Percentiles rank a stretch among this genome's conserved stretches.
phyloP scores from a whole-genome alignment of 2,888 invertebrate genomes.

The Onthophagus sagittarius region DNA sequence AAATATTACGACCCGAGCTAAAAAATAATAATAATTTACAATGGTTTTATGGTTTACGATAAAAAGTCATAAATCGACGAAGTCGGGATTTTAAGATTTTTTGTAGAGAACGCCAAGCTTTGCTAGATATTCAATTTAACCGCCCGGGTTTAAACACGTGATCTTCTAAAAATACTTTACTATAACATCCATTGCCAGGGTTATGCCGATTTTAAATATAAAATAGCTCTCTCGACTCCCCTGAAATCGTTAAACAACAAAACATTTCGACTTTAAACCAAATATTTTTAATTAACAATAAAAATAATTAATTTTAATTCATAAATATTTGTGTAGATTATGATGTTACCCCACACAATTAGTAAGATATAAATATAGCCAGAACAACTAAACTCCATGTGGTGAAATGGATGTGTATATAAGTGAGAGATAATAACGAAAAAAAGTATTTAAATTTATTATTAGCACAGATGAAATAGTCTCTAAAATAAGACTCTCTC shows the following conservation, averaged over 20 bases:
- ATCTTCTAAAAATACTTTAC: constrained; percentile 7
- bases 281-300: too few relatives aligned
- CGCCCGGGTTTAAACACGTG: constrained; percentile 5
- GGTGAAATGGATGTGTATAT: not conserved
- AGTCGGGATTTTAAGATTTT: not conserved
- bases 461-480: not conserved
- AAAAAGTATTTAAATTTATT: not conserved
- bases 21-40: not conserved
- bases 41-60: not conserved
- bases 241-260: not conserved
- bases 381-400: not conserved
- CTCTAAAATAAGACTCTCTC: not conserved
- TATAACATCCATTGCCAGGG: constrained; percentile 6
- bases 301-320: too few relatives aligned
- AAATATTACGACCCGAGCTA: not conserved
- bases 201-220: constrained; percentile 5
- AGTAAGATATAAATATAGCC: not conserved
- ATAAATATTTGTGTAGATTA: too few relatives aligned
- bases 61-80: not conserved
- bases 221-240: not conserved
- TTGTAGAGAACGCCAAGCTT: not conserved
- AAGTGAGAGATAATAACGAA: not conserved
- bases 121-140: not conserved
- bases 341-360: too few relatives aligned
- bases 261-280: not conserved